Conservation (phyloP, 2,888 invertebrate genomes). For the Minunthozetes semirufus region DNA sequence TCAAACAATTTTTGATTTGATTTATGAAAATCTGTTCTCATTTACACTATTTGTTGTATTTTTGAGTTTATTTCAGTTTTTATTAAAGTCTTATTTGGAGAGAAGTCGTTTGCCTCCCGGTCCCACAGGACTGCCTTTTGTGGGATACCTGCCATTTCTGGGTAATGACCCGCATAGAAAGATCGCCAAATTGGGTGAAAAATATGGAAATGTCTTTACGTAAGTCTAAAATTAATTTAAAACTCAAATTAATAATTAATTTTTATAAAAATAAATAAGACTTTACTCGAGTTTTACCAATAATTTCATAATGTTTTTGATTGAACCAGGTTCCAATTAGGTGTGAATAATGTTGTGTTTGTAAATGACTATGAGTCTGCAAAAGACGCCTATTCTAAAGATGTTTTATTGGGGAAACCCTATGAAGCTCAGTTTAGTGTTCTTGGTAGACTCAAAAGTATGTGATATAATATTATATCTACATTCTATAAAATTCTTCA, state of each 20-base stretch:
- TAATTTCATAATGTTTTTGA: no score
- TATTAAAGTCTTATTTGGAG: no score
- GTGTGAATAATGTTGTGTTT: slow-evolving; percentile 38
- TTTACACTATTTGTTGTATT: no score
- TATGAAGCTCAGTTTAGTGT: slow-evolving; percentile 24
- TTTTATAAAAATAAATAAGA: background rate
- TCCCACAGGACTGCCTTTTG: slow-evolving; percentile 41
- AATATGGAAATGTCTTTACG: slow-evolving; percentile 41
- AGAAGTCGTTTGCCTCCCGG: slow-evolving; percentile 39
- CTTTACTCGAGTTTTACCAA: no score
- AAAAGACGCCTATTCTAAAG: slow-evolving; percentile 38
- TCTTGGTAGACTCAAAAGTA: slow-evolving; percentile 32
- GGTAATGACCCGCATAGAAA: slow-evolving; percentile 37
- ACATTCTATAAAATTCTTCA: background rate
- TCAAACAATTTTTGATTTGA: no score
- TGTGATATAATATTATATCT: background rate
- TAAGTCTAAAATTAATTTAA: slow-evolving; percentile 14
- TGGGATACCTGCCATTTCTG: no score
- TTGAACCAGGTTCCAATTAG: slow-evolving; percentile 36
- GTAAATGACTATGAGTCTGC: slow-evolving; percentile 38
- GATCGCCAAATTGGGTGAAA: slow-evolving; percentile 36
- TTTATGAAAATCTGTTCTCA: no score
- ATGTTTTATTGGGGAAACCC: slow-evolving; percentile 36
- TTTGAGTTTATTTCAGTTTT: no score
- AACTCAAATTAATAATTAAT: background rate